Conservation (phyloP, 2,113 vertebrate genomes). For the Ctenodactylus gundi region DNA sequence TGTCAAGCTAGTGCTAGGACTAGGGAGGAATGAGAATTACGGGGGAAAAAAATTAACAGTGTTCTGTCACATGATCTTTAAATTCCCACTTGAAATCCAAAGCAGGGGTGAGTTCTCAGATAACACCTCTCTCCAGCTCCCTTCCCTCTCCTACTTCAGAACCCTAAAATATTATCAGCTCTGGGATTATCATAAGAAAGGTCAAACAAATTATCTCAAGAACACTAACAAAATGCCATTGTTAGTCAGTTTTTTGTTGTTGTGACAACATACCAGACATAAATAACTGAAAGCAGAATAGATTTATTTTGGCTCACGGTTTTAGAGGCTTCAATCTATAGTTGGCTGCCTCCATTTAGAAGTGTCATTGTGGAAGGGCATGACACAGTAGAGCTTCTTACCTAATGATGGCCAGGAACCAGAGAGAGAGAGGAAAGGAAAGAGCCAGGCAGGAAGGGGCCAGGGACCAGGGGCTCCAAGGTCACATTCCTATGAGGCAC, state of each 20-base stretch:
- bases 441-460: not conserved
- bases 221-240: not conserved
- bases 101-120: not conserved
- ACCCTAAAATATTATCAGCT: not conserved
- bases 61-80: not conserved
- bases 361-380: not conserved
- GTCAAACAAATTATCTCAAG: slow-evolving; percentile 25
- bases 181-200: not conserved
- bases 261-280: not conserved
- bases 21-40: not conserved
- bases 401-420: not conserved
- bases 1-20: not conserved
- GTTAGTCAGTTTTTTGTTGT: not conserved
- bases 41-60: not conserved
- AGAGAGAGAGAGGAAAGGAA: not conserved
- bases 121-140: not conserved
- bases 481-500: not conserved
- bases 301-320: not conserved
- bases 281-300: not conserved
- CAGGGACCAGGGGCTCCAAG: not conserved
- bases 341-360: not conserved
- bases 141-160: not conserved
- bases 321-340: not conserved
- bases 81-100: slow-evolving; percentile 4
- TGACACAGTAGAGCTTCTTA: not conserved